These are phyloP conservation scores for Ceyx erithaca DNA, from an alignment of 2,797 vertebrate genomes.

Conservation along the genomic window DNA sequence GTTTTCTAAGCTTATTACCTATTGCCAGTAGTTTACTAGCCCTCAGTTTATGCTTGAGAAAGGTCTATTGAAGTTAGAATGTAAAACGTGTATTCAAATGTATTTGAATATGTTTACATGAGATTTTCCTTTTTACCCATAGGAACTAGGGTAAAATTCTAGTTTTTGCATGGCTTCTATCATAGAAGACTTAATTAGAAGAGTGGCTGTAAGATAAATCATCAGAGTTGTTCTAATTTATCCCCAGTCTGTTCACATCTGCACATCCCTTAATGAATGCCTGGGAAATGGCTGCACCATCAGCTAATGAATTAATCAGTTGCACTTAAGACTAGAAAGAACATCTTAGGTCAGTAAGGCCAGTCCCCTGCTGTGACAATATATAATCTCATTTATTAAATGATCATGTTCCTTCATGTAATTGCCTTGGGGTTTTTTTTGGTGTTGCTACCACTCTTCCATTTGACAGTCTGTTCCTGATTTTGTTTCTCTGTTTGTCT, in stretches of 20 bases:
- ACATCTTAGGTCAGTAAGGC: slow-evolving; percentile 13
- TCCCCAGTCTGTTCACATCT: background rate
- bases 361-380: background rate
- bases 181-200: background rate
- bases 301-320: slow-evolving; percentile 23
- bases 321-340: slow-evolving; percentile 34
- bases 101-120: background rate
- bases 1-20: background rate
- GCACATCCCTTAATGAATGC: background rate
- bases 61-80: background rate
- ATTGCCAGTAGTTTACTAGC: background rate
- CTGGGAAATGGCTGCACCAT: background rate
- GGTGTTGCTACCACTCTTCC: background rate
- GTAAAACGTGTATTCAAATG: no score
- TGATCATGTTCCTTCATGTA: background rate
- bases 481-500: background rate
- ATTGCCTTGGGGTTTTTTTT: background rate
- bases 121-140: background rate
- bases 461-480: background rate
- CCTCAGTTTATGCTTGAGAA: background rate
- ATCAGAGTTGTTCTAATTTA: background rate
- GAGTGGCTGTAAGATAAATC: background rate
- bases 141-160: background rate
- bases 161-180: background rate
- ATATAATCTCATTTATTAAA: slow-evolving; percentile 12